These are phyloP conservation scores for Trogon surrucura DNA, from an alignment of 2,113 vertebrate genomes.

Conservation along the genomic window DNA sequence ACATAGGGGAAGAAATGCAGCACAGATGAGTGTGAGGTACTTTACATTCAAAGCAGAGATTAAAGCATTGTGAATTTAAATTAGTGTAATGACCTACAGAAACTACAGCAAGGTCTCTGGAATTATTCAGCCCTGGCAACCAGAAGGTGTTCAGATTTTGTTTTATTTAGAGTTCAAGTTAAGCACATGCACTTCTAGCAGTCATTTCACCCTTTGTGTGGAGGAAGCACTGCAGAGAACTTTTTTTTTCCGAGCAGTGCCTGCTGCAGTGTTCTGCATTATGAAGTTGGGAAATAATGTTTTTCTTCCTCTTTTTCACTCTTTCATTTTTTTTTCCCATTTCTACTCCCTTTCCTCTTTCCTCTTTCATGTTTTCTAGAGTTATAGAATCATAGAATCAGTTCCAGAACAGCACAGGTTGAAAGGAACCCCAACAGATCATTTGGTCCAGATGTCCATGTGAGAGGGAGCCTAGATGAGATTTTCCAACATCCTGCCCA, in stretches of 20 bases:
- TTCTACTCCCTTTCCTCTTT: not conserved
- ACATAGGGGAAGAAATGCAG: not conserved
- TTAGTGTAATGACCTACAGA: constrained; percentile 64
- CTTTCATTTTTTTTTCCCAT: not conserved
- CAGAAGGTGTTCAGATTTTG: constrained; percentile 6
- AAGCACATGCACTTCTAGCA: not conserved
- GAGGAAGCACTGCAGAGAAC: not conserved
- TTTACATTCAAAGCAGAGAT: constrained; percentile 51
- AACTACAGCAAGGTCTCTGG: constrained; percentile 23
- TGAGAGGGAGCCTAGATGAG: not conserved
- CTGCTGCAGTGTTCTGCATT: not conserved
- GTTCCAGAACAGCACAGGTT: rapidly evolving
- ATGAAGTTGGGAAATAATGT: not conserved
- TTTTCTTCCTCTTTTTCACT: rapidly evolving
- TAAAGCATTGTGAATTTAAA: constrained; percentile 64
- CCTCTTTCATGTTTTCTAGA: not conserved
- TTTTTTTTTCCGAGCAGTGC: not conserved
- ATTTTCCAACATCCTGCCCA: not conserved
- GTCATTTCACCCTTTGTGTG: not conserved
- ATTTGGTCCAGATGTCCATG: not conserved
- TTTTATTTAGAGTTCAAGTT: constrained; percentile 25
- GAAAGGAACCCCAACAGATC: not conserved
- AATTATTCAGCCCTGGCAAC: constrained; percentile 49
- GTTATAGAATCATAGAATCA: not conserved
- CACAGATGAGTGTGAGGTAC: not conserved